These are phyloP conservation scores for Xanthorhoe designata DNA, from an alignment of 2,888 invertebrate species.

Conservation along the genomic window DNA sequence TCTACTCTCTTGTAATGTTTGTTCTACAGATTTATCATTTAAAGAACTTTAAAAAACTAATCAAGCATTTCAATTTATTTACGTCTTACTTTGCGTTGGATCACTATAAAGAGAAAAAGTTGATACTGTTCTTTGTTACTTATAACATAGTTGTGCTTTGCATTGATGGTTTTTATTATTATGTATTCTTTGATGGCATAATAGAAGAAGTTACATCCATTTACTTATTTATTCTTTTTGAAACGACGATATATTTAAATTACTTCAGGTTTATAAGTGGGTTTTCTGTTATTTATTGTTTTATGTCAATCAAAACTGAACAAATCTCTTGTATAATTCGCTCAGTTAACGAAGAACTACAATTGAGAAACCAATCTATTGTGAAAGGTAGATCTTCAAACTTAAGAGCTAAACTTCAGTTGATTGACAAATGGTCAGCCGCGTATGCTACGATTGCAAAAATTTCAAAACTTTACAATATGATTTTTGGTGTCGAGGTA, in stretches of 20 bases:
- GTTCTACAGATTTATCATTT: background rate
- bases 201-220: background rate
- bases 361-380: background rate
- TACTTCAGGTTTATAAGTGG: slow-evolving; percentile 3
- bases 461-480: slow-evolving; percentile 19
- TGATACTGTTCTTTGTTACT: background rate
- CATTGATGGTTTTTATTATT: background rate
- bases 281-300: slow-evolving; percentile 12
- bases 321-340: slow-evolving; percentile 17
- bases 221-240: background rate
- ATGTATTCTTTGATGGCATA: background rate
- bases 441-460: slow-evolving; percentile 22
- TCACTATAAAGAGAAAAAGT: background rate
- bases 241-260: background rate
- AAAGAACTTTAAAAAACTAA: background rate
- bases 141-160: background rate
- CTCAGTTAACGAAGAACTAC: slow-evolving; percentile 21
- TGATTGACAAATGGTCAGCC: slow-evolving; percentile 27
- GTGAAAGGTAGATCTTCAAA: background rate
- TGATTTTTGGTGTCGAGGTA: slow-evolving; percentile 27
- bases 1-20: background rate
- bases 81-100: background rate
- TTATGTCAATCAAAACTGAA: slow-evolving; percentile 16
- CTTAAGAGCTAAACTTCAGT: slow-evolving; percentile 1
- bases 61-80: background rate